Conservation (phyloP, 2,888 invertebrate genomes). For the Tachina lurida region DNA sequence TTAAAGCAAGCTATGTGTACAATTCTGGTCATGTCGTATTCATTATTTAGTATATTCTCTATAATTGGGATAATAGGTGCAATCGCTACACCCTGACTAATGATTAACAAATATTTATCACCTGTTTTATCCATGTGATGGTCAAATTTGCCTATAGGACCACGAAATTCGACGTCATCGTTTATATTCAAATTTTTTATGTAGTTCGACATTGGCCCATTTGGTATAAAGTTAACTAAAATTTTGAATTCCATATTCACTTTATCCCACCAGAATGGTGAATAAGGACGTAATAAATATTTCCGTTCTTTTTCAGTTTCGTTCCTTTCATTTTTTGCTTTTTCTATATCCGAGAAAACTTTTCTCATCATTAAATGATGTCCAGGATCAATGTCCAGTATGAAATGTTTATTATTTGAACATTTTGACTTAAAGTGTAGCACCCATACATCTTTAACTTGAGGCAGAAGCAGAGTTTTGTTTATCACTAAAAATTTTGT, state of each 20-base stretch:
- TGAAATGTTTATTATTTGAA: constrained; percentile 66
- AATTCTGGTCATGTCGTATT: constrained; percentile 87
- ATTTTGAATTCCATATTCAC: constrained; percentile 84
- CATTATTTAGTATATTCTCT: constrained; percentile 85
- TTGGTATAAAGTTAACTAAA: constrained; percentile 85
- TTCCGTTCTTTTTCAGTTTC: constrained; percentile 44
- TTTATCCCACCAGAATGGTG: constrained; percentile 79
- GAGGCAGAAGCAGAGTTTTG: constrained; percentile 58
- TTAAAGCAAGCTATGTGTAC: constrained; percentile 86
- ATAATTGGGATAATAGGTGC: constrained; percentile 88
- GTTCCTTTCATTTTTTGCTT: not conserved
- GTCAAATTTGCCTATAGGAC: constrained; percentile 85
- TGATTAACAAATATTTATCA: constrained; percentile 81
- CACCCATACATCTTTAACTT: constrained; percentile 74
- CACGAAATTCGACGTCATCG: constrained; percentile 86
- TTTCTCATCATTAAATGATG: constrained; percentile 78
- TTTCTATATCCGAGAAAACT: constrained; percentile 29
- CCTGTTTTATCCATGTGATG: constrained; percentile 63
- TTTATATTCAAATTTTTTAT: constrained; percentile 83
- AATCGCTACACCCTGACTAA: constrained; percentile 90
- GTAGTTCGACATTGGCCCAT: constrained; percentile 85
- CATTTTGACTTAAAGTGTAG: constrained; percentile 76
- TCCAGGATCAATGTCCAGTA: constrained; percentile 78
- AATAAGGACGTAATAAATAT: constrained; percentile 79
- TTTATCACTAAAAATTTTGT: constrained; percentile 72